Evolutionary conservation across 2,888 invertebrate genomes (phyloP), one percentile per base, ranked within the genome.

Genomic region (Asteroscopus sphinx): DNA sequence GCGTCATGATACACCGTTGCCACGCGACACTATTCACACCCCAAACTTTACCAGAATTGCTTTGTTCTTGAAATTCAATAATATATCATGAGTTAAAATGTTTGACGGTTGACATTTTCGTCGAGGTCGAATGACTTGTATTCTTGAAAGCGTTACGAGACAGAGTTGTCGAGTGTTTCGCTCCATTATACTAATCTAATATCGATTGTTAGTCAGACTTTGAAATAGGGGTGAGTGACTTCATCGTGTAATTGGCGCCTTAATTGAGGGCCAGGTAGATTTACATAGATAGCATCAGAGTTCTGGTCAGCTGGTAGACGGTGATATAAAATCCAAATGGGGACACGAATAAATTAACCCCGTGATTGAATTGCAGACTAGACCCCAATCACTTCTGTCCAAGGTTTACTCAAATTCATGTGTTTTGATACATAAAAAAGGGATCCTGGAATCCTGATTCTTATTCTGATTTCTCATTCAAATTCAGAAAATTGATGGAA

Each of bases 211-310:
- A 78, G 76, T 78, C 79, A 78, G 72, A 59, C 65, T 67, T 63
- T 57, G 58, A 54, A 68, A 57, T 73, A 68, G 79, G 82, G 88
- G 85, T 88, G 76, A 82, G 79, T 87, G 88, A 88, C 88, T 83
- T 68, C 66, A 51, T 46, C 41, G 44, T 74, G 56, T 74, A 76
- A 80, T 77, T 76, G 49, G 62, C 58, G 59, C 33, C 51, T 66
- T 80, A 80, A 81, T 79, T 73, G 70, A 68, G 9, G 64, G 42
- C 70, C 8, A 51, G 46, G 57, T 68, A 68, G 68, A 79, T 86
- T 85, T 81, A 76, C 83, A 82, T 83, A 80, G 83, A 83, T 86
- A 81, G 56, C 59, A 60, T 82, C 80, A 62, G 64, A 62, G 64
- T 67, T 47, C 52, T 65, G 51, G 71, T 73, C 68, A 77, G 49